Base-by-base conservation (phyloP, 1,140 invertebrate species). In the Frieseomelitta varia region DNA sequence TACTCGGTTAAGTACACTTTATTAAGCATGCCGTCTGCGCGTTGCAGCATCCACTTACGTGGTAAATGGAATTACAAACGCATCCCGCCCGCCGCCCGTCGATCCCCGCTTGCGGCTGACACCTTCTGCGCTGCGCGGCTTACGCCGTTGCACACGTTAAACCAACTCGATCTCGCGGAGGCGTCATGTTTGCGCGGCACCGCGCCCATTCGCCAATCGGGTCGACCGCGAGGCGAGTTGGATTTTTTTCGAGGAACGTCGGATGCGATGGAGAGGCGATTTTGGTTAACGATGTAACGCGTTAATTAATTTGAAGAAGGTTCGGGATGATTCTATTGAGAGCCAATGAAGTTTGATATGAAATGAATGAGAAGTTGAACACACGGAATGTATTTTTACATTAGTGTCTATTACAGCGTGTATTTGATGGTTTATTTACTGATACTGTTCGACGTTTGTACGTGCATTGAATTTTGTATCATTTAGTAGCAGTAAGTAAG, bases 21-120 rank as follows among this genome's bases (percentile, higher is more conserved):
- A 93, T 93, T 93, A 89, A 90, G 88, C 83, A 90, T 90, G 90
- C 89, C 81, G 87, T 89, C 87, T 91, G 89, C 82, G 85, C 84
- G 83, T 89, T 89, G 89, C 87, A 71, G 78, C 85, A 85, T 85
- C 91, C 92, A 91, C 92, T 93, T 93, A 92, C 89, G 87, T 85
- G 90, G 85, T 92, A 93, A 94, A 89, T 93, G 91, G 91, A 92
- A 93, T 93, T 92, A 94, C 91, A 92, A 93, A 93, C 91, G 91
- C 91, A 92, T 92, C 92, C 89, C 87, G 85, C 65, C 63, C 55
- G 6, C 74, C 65, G 67, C 87, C 85, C 65, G 56, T 53, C 79
- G 88, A 90, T 90, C 90, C 90, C 91, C 56, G 75, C 69, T 87
- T 92, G 91, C 85, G 89, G 89, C 90, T 92, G 91, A 91, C 92